Evolutionary conservation across 2,888 invertebrate genomes (phyloP).

Genomic region (Hirtodrosophila cameraria): DNA sequence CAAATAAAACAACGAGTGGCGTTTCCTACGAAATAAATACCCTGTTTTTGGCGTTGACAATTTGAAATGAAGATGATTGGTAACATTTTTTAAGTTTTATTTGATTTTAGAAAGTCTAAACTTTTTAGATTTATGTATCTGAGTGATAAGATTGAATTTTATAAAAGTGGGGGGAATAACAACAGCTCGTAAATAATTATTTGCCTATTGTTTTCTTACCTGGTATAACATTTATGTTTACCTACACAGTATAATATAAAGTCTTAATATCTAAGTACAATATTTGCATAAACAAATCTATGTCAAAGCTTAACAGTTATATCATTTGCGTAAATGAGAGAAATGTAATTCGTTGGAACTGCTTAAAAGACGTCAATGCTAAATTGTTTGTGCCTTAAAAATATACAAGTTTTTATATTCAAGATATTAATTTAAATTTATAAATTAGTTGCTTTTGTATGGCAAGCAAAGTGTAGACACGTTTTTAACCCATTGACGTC

Average conservation of each 20-base stretch:
- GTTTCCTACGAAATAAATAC: not conserved
- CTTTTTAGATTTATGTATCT: too few species aligned
- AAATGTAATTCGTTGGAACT: constrained; percentile 22
- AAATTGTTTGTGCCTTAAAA: constrained; percentile 1
- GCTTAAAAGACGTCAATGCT: constrained; percentile 30
- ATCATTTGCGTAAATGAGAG: constrained; percentile 22
- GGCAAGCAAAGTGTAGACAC: constrained; percentile 28
- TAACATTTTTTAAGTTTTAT: too few species aligned
- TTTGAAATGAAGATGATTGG: too few species aligned
- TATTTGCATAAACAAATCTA: constrained; percentile 2
- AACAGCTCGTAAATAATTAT: too few species aligned
- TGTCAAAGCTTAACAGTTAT: not conserved
- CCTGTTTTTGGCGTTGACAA: too few species aligned
- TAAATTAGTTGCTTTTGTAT: constrained; percentile 19
- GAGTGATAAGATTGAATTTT: too few species aligned
- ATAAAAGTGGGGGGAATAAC: too few species aligned
- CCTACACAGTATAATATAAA: too few species aligned
- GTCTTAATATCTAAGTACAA: not conserved
- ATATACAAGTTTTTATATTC: constrained; percentile 31
- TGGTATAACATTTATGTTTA: too few species aligned
- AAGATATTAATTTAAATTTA: constrained; percentile 20
- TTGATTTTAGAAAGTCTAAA: too few species aligned
- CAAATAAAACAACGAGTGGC: not conserved
- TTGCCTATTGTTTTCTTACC: too few species aligned
- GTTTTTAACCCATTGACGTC: constrained; percentile 49